Evolutionary conservation across 2,888 invertebrate genomes (phyloP), one percentile per base, ranked within the genome.

Genomic region (Eudasyphora cyanicolor): DNA sequence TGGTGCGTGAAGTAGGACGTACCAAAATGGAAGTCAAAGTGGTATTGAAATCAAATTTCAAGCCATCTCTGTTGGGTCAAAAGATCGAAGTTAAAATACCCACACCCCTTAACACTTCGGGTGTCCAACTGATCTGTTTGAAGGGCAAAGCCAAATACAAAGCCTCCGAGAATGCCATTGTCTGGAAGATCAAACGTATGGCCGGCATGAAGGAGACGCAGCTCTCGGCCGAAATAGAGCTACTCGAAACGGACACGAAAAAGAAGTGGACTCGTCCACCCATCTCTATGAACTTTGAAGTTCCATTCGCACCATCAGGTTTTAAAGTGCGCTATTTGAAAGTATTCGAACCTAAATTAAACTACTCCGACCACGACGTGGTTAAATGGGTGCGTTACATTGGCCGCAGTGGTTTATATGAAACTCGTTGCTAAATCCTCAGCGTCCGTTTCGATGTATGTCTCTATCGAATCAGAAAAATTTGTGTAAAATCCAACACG

Each of bases 301-400:
- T 99, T 87, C 99, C 99, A 2, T 99, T 99, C 92, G 99, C 99
- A 10, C 99, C 99, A 5, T 99, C 99, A 73, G 99, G 99, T 0
- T 99, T 99, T 92, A 99, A 99, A 94, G 99, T 99, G 81, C 96
- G 99, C 51, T 99, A 99, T 92, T 93, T 99, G 90, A 99, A 99
- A 93, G 99, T 99, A 85, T 99, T 99, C 90, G 99, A 99, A 93
- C 97, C 99, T 0, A 99, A 99, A 92, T 94, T 99, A 88, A 99
- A 99, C 94, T 99, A 99, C 93, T 99, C 99, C 0, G 99, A 99
- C 93, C 99, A 99, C 90, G 99, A 99, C 92, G 99, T 99, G 87
- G 99, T 99, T 91, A 99, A 99, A 95, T 99, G 99, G 99, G 99
- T 99, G 86, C 95, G 99, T 35, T 99, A 99, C 93, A 99, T 99